Conservation (phyloP, 1,140 invertebrate genomes). For the Drosophila setifemur region DNA sequence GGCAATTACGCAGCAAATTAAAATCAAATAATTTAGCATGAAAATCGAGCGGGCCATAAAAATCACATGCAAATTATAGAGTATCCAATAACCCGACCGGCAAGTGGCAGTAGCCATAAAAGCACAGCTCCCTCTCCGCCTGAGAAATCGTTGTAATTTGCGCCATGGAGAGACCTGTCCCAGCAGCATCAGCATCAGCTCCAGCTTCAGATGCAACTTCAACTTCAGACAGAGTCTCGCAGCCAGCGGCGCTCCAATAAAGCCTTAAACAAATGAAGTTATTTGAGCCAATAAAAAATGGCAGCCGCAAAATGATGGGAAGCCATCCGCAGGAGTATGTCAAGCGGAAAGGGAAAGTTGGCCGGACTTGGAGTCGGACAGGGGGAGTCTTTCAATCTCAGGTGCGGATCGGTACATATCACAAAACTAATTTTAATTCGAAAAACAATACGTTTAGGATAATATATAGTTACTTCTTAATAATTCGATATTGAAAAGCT, state of each 20-base stretch:
- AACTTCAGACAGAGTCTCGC: conserved; percentile 25
- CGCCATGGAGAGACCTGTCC: conserved; percentile 42
- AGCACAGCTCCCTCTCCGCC: conserved; percentile 2
- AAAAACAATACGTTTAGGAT: no score
- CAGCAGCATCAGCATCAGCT: background rate
- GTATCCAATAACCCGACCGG: conserved; percentile 38
- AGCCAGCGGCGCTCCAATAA: conserved; percentile 60
- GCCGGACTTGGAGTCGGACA: background rate
- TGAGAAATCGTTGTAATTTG: conserved; percentile 76
- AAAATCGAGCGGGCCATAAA: conserved; percentile 74
- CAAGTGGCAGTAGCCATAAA: conserved; percentile 17
- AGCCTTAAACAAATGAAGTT: conserved; percentile 77
- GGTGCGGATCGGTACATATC: background rate
- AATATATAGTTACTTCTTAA: no score
- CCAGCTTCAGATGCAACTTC: background rate
- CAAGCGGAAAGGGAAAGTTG: conserved; percentile 66
- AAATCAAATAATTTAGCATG: conserved; percentile 80
- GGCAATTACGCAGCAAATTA: conserved; percentile 81
- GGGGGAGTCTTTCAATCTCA: background rate
- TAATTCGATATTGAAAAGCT: no score
- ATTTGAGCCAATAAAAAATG: conserved; percentile 75
- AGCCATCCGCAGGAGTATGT: conserved; percentile 45
- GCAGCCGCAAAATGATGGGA: conserved; percentile 34
- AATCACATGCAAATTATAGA: conserved; percentile 82
- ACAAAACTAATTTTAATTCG: background rate